Conservation (phyloP, 2,113 vertebrate species). For the Gobiocypris rarus region DNA sequence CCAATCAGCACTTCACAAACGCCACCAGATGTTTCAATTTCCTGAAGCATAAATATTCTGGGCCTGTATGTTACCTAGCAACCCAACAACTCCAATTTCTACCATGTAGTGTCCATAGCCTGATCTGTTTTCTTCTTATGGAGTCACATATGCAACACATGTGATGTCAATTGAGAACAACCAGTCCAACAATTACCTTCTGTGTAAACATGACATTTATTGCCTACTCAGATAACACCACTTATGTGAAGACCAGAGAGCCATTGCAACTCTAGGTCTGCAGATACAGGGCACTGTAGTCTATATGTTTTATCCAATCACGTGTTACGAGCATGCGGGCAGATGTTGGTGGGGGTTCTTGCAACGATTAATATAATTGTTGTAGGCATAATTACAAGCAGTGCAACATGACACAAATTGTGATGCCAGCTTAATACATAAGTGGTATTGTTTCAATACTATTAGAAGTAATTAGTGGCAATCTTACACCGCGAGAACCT, state of each 20-base stretch:
- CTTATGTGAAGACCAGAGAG: not conserved
- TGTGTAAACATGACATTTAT: slow-evolving; percentile 20
- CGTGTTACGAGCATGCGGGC: not conserved
- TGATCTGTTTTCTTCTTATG: slow-evolving; percentile 9
- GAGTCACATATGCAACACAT: slow-evolving; percentile 15
- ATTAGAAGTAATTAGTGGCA: slow-evolving; percentile 16
- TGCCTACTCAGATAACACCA: not conserved
- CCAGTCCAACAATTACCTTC: slow-evolving; percentile 5
- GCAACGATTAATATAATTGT: not conserved
- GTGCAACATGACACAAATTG: not conserved
- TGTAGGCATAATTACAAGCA: not conserved
- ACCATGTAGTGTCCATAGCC: not conserved
- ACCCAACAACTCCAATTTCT: slow-evolving; percentile 19
- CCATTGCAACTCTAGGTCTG: not conserved
- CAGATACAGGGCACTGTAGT: not conserved
- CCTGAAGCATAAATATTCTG: slow-evolving; percentile 53
- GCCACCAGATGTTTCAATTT: slow-evolving; percentile 51
- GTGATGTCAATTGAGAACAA: slow-evolving; percentile 16
- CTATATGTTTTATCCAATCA: not conserved
- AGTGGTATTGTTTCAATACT: slow-evolving; percentile 1
- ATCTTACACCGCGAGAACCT: not conserved
- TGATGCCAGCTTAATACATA: not conserved
- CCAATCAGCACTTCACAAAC: slow-evolving; percentile 45
- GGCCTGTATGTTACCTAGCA: slow-evolving; percentile 35
- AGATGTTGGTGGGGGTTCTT: not conserved